A percentile compares a stretch with the other conserved stretches of the same genome.
Evolutionary conservation across 2,113 vertebrate genomes (phyloP).

Genomic region (Psittacara wagleri): DNA sequence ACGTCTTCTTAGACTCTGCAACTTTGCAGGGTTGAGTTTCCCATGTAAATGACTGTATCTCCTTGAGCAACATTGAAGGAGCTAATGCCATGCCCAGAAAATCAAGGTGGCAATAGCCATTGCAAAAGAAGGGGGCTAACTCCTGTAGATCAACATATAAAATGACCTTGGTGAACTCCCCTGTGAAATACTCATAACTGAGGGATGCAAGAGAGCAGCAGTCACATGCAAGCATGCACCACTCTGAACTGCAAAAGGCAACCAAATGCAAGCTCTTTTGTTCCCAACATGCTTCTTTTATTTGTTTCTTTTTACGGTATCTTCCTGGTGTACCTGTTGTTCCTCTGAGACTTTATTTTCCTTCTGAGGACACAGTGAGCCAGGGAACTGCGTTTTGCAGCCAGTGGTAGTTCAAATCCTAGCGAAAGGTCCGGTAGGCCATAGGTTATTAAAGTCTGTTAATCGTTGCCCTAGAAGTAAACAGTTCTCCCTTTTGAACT

Average conservation of each 20-base stretch:
- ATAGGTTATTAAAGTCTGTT: not conserved
- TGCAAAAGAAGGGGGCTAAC: not conserved
- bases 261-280: not conserved
- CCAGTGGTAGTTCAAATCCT: not conserved
- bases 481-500: not conserved
- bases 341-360: not conserved
- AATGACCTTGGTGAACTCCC: not conserved
- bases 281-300: not conserved
- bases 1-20: not conserved
- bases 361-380: not conserved
- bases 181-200: not conserved
- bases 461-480: not conserved
- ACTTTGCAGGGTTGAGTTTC: not conserved
- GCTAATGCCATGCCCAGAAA: not conserved
- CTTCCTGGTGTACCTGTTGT: not conserved
- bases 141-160: not conserved
- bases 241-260: not conserved
- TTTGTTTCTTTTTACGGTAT: not conserved
- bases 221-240: not conserved
- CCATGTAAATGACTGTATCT: rapidly evolving
- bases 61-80: not conserved
- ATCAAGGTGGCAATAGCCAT: not conserved
- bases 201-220: not conserved
- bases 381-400: not conserved
- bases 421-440: not conserved